Base-by-base conservation (phyloP, 2,888 invertebrate species). In the Microctonus brassicae region DNA sequence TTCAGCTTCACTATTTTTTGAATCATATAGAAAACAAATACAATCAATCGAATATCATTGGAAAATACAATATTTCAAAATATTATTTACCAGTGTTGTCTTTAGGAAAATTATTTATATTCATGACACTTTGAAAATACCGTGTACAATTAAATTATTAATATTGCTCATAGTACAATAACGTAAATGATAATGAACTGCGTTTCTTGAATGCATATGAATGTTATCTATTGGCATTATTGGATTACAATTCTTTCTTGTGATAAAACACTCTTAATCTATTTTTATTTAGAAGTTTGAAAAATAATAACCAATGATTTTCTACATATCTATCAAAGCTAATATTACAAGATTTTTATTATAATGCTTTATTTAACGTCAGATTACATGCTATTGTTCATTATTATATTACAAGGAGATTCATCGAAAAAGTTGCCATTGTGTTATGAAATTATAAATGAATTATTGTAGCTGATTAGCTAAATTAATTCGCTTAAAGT, bases 1-100 rank as follows among this genome's bases (percentile, higher is more conserved):
- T 65, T 71, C 22, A 77, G 36, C 17, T 58, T 73, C 9, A 58
- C 78, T 77, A 69, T n/a, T 42, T 9, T 9, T 1, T 17, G 22
- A 61, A 47, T 33, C 0, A 7, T 65, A 7, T 65, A 7, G 7
- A 52, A 10, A 17, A 22, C 20, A 13, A 36, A 1, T 39, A 22
- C 34, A 52, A 24, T 52, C 36, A 52, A 22, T 33, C 5, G 36
- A 33, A 39, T 13, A 55, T 33, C 17, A 66, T 36, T 7, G 36
- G 3, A 34, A 22, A 63, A 20, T 22, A 52, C 22, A 13, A 11
- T 26, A 20, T 20, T 20, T 9, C 17, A 26, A 10, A 29, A 33
- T 33, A 55, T 26, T 42, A 17, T 58, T 58, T 20, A 24, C 24
- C 22, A 24, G 55, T 24, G 24, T 11, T 13, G 26, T 24, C n/a